Base-by-base conservation (phyloP, 2,113 vertebrate species). In the Excalfactoria chinensis region DNA sequence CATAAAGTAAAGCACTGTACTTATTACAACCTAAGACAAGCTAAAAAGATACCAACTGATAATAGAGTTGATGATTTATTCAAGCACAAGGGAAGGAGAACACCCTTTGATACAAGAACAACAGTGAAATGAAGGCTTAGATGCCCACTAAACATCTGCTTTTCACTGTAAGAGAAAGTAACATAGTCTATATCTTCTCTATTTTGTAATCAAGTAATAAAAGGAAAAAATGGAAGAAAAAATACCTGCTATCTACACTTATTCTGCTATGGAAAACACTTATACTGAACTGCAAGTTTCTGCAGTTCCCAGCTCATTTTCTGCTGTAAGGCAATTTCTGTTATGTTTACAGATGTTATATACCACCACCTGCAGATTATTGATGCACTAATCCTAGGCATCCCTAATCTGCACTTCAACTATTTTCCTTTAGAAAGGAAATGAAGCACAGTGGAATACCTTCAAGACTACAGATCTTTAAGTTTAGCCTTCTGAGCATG, bases 81-180 rank as follows among this genome's bases (percentile, higher is more conserved):
- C 80, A 93, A 74, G 74, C 30, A n/a, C 66, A 86, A 43, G 84
- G 35, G 55, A 86, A 86, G 21, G 17, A 89, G 16, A 92, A 53
- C 43, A 68, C 25, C 35, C 30, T 73, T 70, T 76, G 75, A 20
- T 14, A 66, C 28, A 82, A 79, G 20, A 15, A 71, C 3, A 46
- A 8, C n/a, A 62, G 6, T 8, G 6, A 70, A 14, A 43, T 35
- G 11, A 43, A 80, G 51, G 69, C n/a, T 62, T 3, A 63, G 0
- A 34, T 49, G 55, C 30, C 59, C 32, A 49, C 10, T 41, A 58
- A 72, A 56, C 34, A 53, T 0, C 21, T 41, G 11, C 28, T 84
- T 78, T 88, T 63, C 37, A 64, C 22, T 70, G 56, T 13, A 72
- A 7, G 3, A 7, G 15, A 62, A 16, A 73, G 59, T 35, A 90